Evolutionary conservation across 2,888 invertebrate species (phyloP).

Genomic region (Stomorhina lunata): DNA sequence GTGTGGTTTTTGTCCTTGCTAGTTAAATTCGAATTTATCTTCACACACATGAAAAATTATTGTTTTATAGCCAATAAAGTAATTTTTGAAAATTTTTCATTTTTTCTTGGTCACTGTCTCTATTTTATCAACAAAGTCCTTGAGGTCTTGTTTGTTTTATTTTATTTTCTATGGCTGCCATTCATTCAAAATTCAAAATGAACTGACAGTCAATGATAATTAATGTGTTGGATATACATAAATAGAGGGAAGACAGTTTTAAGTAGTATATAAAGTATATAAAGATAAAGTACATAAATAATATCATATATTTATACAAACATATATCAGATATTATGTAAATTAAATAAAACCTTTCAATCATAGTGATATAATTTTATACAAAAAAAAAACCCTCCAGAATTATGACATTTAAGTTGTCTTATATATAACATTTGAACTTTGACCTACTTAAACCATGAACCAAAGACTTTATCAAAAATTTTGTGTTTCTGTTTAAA

Average conservation of each 20-base stretch:
- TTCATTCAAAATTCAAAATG: slow-evolving; percentile 26
- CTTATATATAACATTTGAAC: background rate
- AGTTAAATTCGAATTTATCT: no score
- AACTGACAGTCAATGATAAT: slow-evolving; percentile 13
- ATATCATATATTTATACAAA: background rate
- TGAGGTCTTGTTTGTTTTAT: slow-evolving; percentile 44
- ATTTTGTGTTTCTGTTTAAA: slow-evolving; percentile 25
- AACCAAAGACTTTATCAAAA: slow-evolving; percentile 37
- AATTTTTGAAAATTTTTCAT: background rate
- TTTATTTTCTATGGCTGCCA: slow-evolving; percentile 56
- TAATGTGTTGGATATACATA: slow-evolving; percentile 4
- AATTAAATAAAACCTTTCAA: background rate
- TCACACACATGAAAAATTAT: no score
- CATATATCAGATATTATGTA: background rate
- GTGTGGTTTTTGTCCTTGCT: no score
- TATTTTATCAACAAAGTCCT: slow-evolving; percentile 38
- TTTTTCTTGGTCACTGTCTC: slow-evolving; percentile 25
- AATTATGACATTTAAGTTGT: slow-evolving; percentile 13
- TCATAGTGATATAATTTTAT: background rate
- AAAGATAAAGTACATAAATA: background rate
- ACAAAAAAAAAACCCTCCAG: background rate
- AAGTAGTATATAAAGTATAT: slow-evolving; percentile 8
- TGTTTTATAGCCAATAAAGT: no score
- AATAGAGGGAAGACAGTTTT: slow-evolving; percentile 32
- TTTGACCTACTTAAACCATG: background rate